These are phyloP conservation scores for Mermis nigrescens DNA, from an alignment of 2,888 invertebrate species.

Conservation along the genomic window DNA sequence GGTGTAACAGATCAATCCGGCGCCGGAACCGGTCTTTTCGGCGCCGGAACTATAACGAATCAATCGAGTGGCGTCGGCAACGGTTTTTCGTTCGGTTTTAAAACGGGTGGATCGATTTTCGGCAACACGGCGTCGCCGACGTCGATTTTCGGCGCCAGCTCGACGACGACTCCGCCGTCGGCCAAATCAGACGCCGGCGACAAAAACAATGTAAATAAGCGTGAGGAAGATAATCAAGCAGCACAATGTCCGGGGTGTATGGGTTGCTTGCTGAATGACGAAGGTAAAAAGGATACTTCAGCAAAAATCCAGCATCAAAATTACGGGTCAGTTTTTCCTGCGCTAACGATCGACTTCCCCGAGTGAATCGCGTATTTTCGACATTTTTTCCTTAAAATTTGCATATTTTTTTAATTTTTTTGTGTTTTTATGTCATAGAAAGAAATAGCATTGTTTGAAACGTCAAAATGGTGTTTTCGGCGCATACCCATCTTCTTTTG, in stretches of 20 bases:
- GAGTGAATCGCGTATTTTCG: too few species aligned
- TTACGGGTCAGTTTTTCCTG: too few species aligned
- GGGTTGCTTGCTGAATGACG: background rate
- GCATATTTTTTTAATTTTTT: too few species aligned
- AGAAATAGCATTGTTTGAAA: too few species aligned
- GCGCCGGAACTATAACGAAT: background rate
- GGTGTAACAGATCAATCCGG: background rate
- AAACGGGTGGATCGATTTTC: too few species aligned
- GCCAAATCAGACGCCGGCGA: background rate
- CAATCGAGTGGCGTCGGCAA: background rate
- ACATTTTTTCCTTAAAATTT: too few species aligned
- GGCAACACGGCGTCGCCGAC: too few species aligned
- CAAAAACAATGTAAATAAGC: background rate
- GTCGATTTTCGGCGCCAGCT: background rate
- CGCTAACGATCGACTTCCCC: too few species aligned
- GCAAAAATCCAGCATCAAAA: too few species aligned
- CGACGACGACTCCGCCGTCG: background rate
- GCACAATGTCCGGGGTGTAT: background rate
- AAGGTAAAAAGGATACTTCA: background rate
- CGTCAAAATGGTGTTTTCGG: too few species aligned
- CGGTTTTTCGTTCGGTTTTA: background rate
- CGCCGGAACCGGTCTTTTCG: background rate
- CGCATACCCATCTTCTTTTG: too few species aligned
- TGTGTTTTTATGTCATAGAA: too few species aligned
- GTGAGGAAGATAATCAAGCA: background rate